These are phyloP conservation scores for Amblyjoppa proteus DNA, from an alignment of 2,888 invertebrate genomes.

Conservation along the genomic window DNA sequence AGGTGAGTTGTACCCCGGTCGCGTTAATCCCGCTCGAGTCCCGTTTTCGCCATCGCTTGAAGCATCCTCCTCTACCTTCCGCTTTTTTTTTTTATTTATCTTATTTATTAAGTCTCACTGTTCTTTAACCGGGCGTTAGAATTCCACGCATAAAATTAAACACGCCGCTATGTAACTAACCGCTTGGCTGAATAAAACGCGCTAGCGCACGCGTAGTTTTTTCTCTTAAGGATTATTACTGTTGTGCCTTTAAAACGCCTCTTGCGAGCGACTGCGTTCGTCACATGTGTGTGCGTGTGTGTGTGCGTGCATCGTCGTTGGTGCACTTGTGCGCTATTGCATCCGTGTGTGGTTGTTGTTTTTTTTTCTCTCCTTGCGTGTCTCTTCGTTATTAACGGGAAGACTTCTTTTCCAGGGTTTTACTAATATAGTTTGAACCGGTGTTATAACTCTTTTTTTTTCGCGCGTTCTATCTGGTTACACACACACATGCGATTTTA, in stretches of 20 bases:
- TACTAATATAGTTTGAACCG: constrained; percentile 36
- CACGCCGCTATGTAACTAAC: constrained; percentile 40
- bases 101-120: constrained; percentile 21
- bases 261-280: constrained; percentile 36
- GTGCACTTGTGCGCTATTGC: constrained; percentile 14
- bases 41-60: constrained; percentile 46
- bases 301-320: neutral
- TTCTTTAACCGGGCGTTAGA: constrained; percentile 11
- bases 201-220: constrained; percentile 27
- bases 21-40: constrained; percentile 42
- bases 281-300: constrained; percentile 34
- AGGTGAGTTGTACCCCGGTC: constrained; percentile 77
- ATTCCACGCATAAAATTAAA: constrained; percentile 33
- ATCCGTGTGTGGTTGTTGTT: constrained; percentile 18
- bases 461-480: constrained; percentile 18
- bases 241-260: constrained; percentile 8
- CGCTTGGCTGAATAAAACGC: constrained; percentile 51
- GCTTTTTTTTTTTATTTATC: constrained; percentile 19
- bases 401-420: constrained; percentile 42
- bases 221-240: constrained; percentile 19
- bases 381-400: constrained; percentile 48
- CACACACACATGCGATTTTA: constrained; percentile 8
- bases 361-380: constrained; percentile 15
- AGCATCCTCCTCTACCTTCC: constrained; percentile 22
- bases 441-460: neutral